Percentiles rank a stretch among this genome's conserved stretches.
These are phyloP conservation scores for Lepidonotus clava DNA, from an alignment of 2,888 invertebrate genomes.

Conservation along the genomic window DNA sequence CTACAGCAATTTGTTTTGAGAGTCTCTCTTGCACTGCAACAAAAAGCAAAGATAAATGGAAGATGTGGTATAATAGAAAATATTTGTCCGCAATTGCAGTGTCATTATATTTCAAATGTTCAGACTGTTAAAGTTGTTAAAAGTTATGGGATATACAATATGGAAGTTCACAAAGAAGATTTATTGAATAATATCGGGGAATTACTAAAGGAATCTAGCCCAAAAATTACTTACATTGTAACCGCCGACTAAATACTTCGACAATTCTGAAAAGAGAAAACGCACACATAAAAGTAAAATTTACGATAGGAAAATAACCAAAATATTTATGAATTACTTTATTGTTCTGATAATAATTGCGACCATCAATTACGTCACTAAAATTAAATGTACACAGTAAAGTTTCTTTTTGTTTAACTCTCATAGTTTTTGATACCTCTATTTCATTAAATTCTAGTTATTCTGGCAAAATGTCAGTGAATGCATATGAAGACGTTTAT, in stretches of 20 bases:
- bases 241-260: constrained; percentile 31
- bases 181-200: background rate
- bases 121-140: too few species aligned
- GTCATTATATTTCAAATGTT: too few species aligned
- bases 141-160: background rate
- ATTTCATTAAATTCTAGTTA: too few species aligned
- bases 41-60: background rate
- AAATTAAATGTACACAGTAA: too few species aligned
- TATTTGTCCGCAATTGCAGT: too few species aligned
- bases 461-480: too few species aligned
- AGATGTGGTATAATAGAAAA: too few species aligned
- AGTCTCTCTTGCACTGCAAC: constrained; percentile 94
- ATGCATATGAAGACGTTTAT: too few species aligned
- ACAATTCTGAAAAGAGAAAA: constrained; percentile 18
- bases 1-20: constrained; percentile 98
- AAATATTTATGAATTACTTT: background rate
- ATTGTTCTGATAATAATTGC: background rate
- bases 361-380: too few species aligned
- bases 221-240: constrained; percentile 28
- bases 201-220: background rate
- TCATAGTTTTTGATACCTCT: too few species aligned
- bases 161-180: background rate
- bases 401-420: too few species aligned
- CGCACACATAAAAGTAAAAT: background rate
- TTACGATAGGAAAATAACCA: background rate